Percentiles rank a stretch among this genome's conserved stretches.
These are phyloP conservation scores for Spodoptera exigua DNA, from an alignment of 2,888 invertebrate genomes.

Conservation along the genomic window DNA sequence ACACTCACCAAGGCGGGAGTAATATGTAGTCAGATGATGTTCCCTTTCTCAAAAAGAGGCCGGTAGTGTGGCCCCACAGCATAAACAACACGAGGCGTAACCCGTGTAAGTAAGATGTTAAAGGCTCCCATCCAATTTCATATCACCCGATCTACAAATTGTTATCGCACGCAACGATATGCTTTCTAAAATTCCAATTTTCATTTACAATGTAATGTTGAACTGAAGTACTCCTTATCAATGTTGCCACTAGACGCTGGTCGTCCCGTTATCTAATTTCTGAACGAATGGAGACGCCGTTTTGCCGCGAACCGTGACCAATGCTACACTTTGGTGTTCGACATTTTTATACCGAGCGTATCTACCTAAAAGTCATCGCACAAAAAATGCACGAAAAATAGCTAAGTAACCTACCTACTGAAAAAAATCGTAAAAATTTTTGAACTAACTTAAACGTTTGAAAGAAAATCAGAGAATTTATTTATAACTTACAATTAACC, in stretches of 20 bases:
- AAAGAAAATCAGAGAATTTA: too few species aligned
- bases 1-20: too few species aligned
- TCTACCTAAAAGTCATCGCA: not conserved
- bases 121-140: conserved; percentile 42
- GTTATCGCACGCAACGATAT: conserved; percentile 67
- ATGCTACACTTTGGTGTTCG: conserved; percentile 61
- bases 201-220: conserved; percentile 68
- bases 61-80: too few species aligned
- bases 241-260: conserved; percentile 71
- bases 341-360: conserved; percentile 48
- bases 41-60: too few species aligned
- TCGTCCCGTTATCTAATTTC: conserved; percentile 82
- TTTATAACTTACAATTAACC: too few species aligned
- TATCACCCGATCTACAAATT: conserved; percentile 64
- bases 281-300: conserved; percentile 66
- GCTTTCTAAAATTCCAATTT: conserved; percentile 79
- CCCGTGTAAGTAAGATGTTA: conserved; percentile 13
- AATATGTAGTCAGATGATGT: too few species aligned
- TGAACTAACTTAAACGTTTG: too few species aligned
- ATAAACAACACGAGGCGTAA: conserved; percentile 1
- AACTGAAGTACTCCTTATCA: conserved; percentile 76
- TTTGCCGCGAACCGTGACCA: conserved; percentile 69
- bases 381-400: too few species aligned
- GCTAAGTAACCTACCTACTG: too few species aligned
- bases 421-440: too few species aligned